These are phyloP conservation scores for Aspidiotus rigidus DNA, from an alignment of 2,888 invertebrate genomes.

Conservation along the genomic window DNA sequence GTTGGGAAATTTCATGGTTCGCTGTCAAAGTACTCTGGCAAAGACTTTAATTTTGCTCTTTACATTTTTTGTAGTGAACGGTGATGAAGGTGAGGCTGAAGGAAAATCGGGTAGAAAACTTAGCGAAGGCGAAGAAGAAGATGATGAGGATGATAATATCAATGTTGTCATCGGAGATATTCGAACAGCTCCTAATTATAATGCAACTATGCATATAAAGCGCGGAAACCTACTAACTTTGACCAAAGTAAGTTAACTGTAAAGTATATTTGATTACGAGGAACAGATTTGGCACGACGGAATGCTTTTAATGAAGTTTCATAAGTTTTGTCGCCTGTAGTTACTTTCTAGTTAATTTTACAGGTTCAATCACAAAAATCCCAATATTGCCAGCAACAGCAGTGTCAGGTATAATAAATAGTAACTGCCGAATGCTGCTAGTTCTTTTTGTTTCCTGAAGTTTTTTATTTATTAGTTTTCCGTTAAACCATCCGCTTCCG, in stretches of 20 bases:
- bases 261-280: too few relatives aligned
- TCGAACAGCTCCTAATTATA: constrained; percentile 61
- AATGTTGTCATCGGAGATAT: constrained; percentile 89
- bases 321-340: background rate
- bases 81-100: constrained; percentile 41
- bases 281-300: too few relatives aligned
- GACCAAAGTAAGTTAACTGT: constrained; percentile 20
- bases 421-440: constrained; percentile 20
- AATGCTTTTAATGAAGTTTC: too few relatives aligned
- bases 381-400: constrained; percentile 26
- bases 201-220: constrained; percentile 62
- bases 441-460: background rate
- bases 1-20: background rate
- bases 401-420: constrained; percentile 23
- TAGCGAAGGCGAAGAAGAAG: constrained; percentile 54
- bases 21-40: background rate
- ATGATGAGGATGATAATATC: constrained; percentile 73
- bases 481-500: too few relatives aligned
- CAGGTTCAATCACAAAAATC: constrained; percentile 28
- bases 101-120: constrained; percentile 46
- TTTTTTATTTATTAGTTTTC: too few relatives aligned
- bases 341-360: constrained; percentile 27
- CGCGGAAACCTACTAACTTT: constrained; percentile 42
- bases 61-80: constrained; percentile 6
- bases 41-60: background rate